phyloP scores from a whole-genome alignment of 1,140 invertebrate species.

The Coelopa frigida region DNA sequence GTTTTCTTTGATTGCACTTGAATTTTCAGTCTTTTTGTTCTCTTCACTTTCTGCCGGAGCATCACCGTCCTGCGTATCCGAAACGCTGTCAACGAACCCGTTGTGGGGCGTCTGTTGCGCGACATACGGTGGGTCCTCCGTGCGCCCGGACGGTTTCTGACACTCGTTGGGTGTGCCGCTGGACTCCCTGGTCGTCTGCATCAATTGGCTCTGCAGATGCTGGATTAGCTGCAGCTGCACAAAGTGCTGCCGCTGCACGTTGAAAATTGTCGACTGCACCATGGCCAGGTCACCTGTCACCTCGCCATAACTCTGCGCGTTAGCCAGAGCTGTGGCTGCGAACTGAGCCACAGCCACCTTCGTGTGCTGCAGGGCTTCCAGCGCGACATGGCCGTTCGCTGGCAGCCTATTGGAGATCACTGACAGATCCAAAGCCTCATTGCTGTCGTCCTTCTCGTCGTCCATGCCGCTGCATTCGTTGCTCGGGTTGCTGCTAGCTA shows the following conservation, averaged over 20 bases:
- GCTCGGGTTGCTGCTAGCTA: too few relatives aligned
- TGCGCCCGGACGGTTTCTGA: background rate
- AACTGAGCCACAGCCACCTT: constrained; percentile 82
- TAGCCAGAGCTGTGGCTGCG: constrained; percentile 73
- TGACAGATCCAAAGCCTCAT: constrained; percentile 39
- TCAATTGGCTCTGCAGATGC: constrained; percentile 80
- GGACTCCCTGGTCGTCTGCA: too few relatives aligned
- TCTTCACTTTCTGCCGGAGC: constrained; percentile 3
- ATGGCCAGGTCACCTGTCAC: constrained; percentile 74
- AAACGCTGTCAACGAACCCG: too few relatives aligned
- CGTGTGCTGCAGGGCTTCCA: constrained; percentile 83
- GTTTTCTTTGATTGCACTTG: background rate
- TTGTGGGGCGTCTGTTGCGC: too few relatives aligned
- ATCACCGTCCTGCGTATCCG: background rate
- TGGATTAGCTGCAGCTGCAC: constrained; percentile 89
- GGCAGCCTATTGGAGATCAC: constrained; percentile 31
- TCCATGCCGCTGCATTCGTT: background rate
- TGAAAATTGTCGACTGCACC: constrained; percentile 80
- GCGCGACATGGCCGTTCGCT: constrained; percentile 49
- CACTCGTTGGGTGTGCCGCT: too few relatives aligned
- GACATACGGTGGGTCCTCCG: too few relatives aligned
- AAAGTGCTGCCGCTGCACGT: constrained; percentile 87
- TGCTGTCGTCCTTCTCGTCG: constrained; percentile 20
- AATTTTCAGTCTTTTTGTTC: constrained; percentile 12
- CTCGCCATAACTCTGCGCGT: constrained; percentile 65